Conservation (phyloP, 1,140 invertebrate species). For the Ceratosolen fusciceps region DNA sequence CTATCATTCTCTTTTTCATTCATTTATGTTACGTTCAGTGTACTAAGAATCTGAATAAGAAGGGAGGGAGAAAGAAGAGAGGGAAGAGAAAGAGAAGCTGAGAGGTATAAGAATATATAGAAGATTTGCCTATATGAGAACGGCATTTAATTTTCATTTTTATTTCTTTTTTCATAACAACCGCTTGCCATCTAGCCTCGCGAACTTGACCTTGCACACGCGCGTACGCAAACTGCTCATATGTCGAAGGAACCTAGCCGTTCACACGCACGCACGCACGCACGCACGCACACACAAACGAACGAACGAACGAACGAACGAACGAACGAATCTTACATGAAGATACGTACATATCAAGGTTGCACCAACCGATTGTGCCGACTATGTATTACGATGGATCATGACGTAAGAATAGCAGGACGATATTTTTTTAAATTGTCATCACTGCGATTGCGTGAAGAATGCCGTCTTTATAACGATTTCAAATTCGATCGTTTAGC, state of each 20-base stretch:
- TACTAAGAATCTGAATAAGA: not conserved
- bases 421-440: not conserved
- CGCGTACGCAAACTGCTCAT: not conserved
- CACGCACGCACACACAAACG: not conserved
- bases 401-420: no score
- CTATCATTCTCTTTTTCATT: not conserved
- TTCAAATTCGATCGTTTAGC: no score
- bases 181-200: not conserved
- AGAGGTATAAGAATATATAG: not conserved
- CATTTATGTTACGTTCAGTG: not conserved
- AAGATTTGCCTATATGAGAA: no score
- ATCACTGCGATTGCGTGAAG: no score
- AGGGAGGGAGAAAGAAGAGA: not conserved
- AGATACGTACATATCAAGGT: not conserved
- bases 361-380: not conserved
- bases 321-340: not conserved
- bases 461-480: no score
- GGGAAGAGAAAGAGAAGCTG: not conserved
- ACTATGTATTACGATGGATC: not conserved
- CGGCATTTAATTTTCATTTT: not conserved
- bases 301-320: not conserved
- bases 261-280: not conserved
- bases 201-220: slow-evolving; percentile 28
- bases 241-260: not conserved
- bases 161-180: not conserved